Base-by-base conservation (phyloP, 2,888 invertebrate species). In the Nasonia oneida region DNA sequence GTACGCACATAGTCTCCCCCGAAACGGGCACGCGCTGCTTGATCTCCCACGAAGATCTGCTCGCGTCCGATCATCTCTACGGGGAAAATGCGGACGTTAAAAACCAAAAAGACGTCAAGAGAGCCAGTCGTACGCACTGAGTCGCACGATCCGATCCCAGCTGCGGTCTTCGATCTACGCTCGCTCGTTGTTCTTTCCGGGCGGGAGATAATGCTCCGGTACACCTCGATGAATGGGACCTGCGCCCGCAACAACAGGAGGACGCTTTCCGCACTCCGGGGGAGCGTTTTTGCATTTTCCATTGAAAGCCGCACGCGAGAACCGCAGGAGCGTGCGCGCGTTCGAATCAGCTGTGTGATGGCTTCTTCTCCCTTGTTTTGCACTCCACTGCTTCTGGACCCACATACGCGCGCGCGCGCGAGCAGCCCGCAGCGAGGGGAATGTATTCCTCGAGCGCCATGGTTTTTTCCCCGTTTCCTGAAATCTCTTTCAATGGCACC, bases 171-270 rank as follows among this genome's bases (percentile, higher is more conserved):
- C 75, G 71, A 67, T 67, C 67, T 33, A 23, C 8, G 12, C 33
- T 29, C 42, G 42, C 75, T 15, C 86, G 78, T 86, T 86, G 84
- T 87, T 87, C 87, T 82, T 81, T 82, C 77, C 76, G 67, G 81
- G 14, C 71, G 15, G 50, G 57, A 86, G 78, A 86, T 75, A 81
- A 87, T 86, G 70, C 83, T 57, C 67, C 37, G 57, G 78, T 81
- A 76, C 75, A 71, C 78, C 47, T 39, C 73, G 53, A 77, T 84
- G 86, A 87, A 87, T 87, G 83, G 85, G 79, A 85, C 81, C 87
- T 83, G 87, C 53, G 70, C 70, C 3, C 47, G 53, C 47, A 85
- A 85, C 82, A 82, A 82, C 79, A 75, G 50, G 57, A 64, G 80
- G 57, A 57, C 64, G 71, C 29, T 71, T 10, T 64, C 78, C 53